phyloP scores from a whole-genome alignment of 2,113 vertebrate species.

The Amia ocellicauda region DNA sequence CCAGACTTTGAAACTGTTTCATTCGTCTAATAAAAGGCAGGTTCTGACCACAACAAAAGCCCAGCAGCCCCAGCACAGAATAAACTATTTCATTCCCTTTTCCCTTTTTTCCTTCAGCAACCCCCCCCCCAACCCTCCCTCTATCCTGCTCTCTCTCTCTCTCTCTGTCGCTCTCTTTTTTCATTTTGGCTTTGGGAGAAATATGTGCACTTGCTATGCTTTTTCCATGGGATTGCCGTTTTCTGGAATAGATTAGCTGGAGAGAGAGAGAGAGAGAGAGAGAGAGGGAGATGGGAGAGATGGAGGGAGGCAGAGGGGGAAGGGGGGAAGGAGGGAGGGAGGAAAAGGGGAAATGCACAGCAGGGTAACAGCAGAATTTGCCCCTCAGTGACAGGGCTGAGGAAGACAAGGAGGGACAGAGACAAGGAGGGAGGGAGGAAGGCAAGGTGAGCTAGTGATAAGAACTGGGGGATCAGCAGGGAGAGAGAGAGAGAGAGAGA shows the following conservation, averaged over 20 bases:
- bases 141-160: slow-evolving; percentile 10
- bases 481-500: slow-evolving; percentile 40
- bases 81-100: slow-evolving; percentile 72
- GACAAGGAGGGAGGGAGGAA: slow-evolving; percentile 47
- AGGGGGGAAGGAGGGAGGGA: slow-evolving; percentile 29
- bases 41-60: slow-evolving; percentile 76
- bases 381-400: slow-evolving; percentile 25
- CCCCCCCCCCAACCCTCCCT: slow-evolving; percentile 6
- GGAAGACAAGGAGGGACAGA: slow-evolving; percentile 22
- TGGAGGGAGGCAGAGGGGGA: slow-evolving; percentile 24
- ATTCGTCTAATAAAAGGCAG: slow-evolving; percentile 78
- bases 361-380: no score
- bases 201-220: slow-evolving; percentile 76
- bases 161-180: slow-evolving; percentile 44
- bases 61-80: slow-evolving; percentile 68
- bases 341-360: neutral
- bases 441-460: slow-evolving; percentile 44
- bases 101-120: slow-evolving; percentile 25
- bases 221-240: slow-evolving; percentile 74
- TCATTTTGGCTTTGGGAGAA: slow-evolving; percentile 63
- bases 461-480: neutral
- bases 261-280: slow-evolving; percentile 36
- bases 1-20: slow-evolving; percentile 76
- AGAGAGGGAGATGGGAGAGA: slow-evolving; percentile 20
- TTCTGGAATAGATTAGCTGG: slow-evolving; percentile 74